A percentile compares a stretch with the other conserved stretches of the same genome.
Conservation (phyloP, 2,113 vertebrate genomes). For the Irena cyanogastra region DNA sequence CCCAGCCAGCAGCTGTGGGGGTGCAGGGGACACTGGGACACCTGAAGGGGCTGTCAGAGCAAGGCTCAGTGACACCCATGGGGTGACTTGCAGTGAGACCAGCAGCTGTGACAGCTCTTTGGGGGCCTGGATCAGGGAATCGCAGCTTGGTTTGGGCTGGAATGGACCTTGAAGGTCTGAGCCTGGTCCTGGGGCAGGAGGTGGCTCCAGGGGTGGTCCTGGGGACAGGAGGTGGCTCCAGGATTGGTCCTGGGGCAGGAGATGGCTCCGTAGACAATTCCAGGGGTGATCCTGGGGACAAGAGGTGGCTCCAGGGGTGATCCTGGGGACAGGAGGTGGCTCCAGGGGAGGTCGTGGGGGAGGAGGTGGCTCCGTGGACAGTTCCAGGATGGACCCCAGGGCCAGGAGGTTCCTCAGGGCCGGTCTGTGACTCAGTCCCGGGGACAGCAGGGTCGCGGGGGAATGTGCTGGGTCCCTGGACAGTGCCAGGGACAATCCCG, state of each 20-base stretch:
- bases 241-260: background rate
- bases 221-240: background rate
- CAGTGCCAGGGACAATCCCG: too few species aligned
- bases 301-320: background rate
- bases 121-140: fast-evolving
- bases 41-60: background rate
- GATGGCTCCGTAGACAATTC: background rate
- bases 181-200: background rate
- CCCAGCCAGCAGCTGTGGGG: background rate
- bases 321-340: background rate
- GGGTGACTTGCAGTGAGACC: background rate
- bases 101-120: background rate
- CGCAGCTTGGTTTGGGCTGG: background rate
- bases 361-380: background rate
- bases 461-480: background rate
- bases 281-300: fast-evolving
- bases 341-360: background rate
- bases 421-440: too few species aligned
- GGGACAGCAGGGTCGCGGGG: background rate
- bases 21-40: background rate
- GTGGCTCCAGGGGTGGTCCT: background rate
- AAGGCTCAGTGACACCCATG: background rate
- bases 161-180: background rate
- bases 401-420: background rate
- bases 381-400: background rate